phyloP scores from a whole-genome alignment of 2,797 vertebrate species.

The Anguilla obscura region DNA sequence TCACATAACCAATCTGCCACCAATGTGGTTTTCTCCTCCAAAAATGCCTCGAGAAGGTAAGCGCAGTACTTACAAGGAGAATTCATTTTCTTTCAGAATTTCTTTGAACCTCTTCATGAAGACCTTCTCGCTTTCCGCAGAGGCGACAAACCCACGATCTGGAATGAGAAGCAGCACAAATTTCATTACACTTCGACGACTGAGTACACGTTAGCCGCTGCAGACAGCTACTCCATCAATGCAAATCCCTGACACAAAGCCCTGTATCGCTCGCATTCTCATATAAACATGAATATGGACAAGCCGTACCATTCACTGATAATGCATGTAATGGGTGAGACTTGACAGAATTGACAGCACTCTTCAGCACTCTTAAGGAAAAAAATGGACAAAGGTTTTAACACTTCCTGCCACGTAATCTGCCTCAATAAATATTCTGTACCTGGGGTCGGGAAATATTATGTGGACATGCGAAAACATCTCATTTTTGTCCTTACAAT shows the following conservation, averaged over 20 bases:
- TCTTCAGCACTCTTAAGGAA: not conserved
- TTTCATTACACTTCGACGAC: not conserved
- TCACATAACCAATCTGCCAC: not conserved
- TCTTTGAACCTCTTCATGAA: slow-evolving; percentile 93
- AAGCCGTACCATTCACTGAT: not conserved
- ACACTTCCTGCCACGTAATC: not conserved
- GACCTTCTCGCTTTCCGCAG: slow-evolving; percentile 86
- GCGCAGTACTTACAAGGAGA: slow-evolving; percentile 83
- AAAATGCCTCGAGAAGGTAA: slow-evolving; percentile 2
- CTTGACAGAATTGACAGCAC: not conserved
- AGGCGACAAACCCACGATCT: slow-evolving; percentile 80
- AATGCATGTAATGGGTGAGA: too few species aligned
- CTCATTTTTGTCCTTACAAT: not conserved
- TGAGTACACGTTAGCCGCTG: not conserved
- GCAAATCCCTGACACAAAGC: not conserved
- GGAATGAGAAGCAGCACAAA: slow-evolving; percentile 51
- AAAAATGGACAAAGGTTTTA: not conserved
- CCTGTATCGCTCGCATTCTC: not conserved
- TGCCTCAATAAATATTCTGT: not conserved
- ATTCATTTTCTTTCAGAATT: slow-evolving; percentile 88
- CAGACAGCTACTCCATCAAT: not conserved
- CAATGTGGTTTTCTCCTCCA: not conserved
- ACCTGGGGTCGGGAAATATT: not conserved
- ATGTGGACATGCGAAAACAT: not conserved
- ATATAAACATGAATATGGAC: not conserved